Percentiles rank a stretch among this genome's conserved stretches.
Conservation (phyloP, 2,113 vertebrate species). For the Lophura nycthemera region DNA sequence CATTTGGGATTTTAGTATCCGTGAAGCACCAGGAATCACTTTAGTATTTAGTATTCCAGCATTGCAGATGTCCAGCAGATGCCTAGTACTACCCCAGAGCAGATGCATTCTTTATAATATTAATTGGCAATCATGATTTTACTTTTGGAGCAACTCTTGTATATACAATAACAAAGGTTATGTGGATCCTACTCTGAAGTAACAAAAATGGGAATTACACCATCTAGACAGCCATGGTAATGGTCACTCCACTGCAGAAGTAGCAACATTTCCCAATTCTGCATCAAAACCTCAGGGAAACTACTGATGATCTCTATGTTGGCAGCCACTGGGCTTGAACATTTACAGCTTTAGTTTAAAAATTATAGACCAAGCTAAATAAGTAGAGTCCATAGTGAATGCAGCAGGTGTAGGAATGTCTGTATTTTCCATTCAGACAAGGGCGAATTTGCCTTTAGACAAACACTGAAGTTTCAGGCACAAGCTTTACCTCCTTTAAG, state of each 20-base stretch:
- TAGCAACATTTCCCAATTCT: background rate
- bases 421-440: background rate
- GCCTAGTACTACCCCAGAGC: background rate
- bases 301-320: background rate
- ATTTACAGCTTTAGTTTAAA: background rate
- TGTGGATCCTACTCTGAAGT: background rate
- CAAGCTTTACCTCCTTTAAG: background rate
- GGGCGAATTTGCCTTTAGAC: background rate
- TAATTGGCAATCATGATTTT: background rate
- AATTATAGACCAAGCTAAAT: conserved; percentile 21
- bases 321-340: background rate
- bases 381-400: background rate
- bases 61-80: background rate
- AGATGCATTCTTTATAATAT: background rate
- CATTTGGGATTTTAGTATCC: background rate
- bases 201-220: background rate
- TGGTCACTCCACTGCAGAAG: background rate
- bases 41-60: background rate
- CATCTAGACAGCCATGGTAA: background rate
- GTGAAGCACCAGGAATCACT: background rate
- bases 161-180: background rate
- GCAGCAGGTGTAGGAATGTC: background rate
- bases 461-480: background rate
- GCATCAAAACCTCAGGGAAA: background rate
- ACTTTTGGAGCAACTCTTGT: no score